phyloP scores from a whole-genome alignment of 2,113 vertebrate species.

The Suricata suricatta region DNA sequence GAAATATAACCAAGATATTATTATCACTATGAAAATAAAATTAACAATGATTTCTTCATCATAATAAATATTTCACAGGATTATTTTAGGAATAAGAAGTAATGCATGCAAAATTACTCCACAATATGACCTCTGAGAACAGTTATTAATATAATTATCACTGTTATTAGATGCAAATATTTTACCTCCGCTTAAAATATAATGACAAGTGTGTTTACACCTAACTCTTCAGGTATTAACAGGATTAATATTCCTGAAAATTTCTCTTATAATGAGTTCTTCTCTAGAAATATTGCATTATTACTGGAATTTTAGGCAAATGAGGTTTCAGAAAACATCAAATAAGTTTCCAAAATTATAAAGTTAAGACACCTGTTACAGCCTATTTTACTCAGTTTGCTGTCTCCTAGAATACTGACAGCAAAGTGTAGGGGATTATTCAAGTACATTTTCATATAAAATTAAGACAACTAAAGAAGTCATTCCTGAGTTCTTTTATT shows the following conservation, averaged over 20 bases:
- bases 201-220: background rate
- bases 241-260: background rate
- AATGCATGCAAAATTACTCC: background rate
- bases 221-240: background rate
- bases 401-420: background rate
- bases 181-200: background rate
- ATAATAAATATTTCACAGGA: background rate
- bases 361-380: background rate
- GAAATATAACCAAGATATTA: background rate
- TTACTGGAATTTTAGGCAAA: background rate
- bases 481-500: background rate
- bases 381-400: background rate
- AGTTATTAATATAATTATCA: background rate
- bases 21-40: background rate
- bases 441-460: background rate
- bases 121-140: background rate
- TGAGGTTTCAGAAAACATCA: background rate
- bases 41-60: background rate
- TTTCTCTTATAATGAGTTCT: background rate
- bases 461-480: background rate
- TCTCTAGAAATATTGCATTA: background rate
- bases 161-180: background rate
- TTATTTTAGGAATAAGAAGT: background rate
- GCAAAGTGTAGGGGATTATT: background rate
- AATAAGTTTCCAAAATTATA: background rate